Evolutionary conservation across 23 tunicate species (phyloP), one percentile per base, ranked within the genome.

Genomic region (Clavelina lepadiformis): DNA sequence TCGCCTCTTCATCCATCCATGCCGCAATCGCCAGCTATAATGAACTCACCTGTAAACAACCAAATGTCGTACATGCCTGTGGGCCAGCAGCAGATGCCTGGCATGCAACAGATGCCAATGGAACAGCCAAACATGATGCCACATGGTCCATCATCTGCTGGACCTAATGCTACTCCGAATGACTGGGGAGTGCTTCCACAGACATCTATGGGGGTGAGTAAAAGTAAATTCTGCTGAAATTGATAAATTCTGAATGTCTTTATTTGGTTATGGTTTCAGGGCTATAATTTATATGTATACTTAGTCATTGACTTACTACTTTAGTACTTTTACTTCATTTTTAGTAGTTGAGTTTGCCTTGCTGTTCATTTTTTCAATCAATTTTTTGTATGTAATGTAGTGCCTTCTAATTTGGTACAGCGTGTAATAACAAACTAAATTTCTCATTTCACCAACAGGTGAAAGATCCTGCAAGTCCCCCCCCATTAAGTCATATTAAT

Each of bases 381-480:
- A n/a, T n/a, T n/a, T n/a, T n/a, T n/a, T n/a, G n/a, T n/a, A n/a
- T n/a, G n/a, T n/a, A n/a, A n/a, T n/a, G n/a, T n/a, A n/a, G n/a
- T n/a, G n/a, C n/a, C n/a, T n/a, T n/a, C n/a, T n/a, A n/a, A n/a
- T n/a, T n/a, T n/a, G n/a, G n/a, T n/a, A n/a, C n/a, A n/a, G n/a
- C n/a, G n/a, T n/a, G n/a, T n/a, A n/a, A n/a, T n/a, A n/a, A n/a
- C n/a, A n/a, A n/a, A n/a, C n/a, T n/a, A n/a, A n/a, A n/a, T n/a
- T n/a, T n/a, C n/a, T n/a, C n/a, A n/a, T n/a, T n/a, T n/a, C n/a
- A n/a, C n/a, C n/a, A n/a, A n/a, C 72, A 87, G 96, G 96, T 87
- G 22, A 87, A 87, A 67, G 96, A 87, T 67, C 67, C 82, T 1
- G 53, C 75, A 8, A 79, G 86, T 54, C 96, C 96, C 15, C 96